Evolutionary conservation across 2,113 vertebrate species (phyloP).

Genomic region (Bostrychus sinensis): DNA sequence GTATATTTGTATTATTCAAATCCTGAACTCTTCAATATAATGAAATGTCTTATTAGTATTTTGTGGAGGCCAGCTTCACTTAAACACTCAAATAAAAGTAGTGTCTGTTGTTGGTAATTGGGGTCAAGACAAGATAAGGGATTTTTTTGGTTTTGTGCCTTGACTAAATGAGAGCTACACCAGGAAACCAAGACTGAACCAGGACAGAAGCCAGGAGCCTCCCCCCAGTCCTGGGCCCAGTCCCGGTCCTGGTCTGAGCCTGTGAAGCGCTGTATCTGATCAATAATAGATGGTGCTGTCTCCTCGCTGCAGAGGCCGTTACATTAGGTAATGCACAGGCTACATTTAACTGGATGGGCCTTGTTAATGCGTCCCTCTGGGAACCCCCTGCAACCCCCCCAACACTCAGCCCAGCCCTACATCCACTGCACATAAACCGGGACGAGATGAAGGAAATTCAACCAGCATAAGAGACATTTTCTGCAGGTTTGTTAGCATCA

Average conservation of each 20-base stretch:
- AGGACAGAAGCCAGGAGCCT: neutral
- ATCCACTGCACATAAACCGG: neutral
- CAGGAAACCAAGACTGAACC: neutral
- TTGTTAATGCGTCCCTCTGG: slow-evolving; percentile 85
- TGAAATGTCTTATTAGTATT: too few relatives aligned
- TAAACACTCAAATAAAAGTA: too few relatives aligned
- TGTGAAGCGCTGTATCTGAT: slow-evolving; percentile 81
- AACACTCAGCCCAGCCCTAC: slow-evolving; percentile 18
- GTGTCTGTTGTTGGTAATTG: too few relatives aligned
- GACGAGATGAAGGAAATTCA: neutral
- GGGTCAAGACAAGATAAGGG: too few relatives aligned
- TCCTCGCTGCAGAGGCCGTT: slow-evolving; percentile 78
- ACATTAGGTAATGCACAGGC: slow-evolving; percentile 85
- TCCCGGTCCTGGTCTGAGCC: slow-evolving; percentile 66
- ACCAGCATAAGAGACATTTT: too few relatives aligned
- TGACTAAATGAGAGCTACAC: neutral
- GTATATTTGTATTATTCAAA: too few relatives aligned
- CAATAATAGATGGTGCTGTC: slow-evolving; percentile 85
- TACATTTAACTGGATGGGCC: slow-evolving; percentile 85
- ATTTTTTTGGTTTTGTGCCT: too few relatives aligned
- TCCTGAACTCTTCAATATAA: too few relatives aligned
- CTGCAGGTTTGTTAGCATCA: too few relatives aligned
- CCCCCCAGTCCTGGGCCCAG: slow-evolving; percentile 54
- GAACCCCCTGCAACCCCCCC: slow-evolving; percentile 59
- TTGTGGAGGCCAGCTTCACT: too few relatives aligned